Base-by-base conservation (phyloP, 2,797 vertebrate genomes). In the Poeciliopsis turneri region DNA sequence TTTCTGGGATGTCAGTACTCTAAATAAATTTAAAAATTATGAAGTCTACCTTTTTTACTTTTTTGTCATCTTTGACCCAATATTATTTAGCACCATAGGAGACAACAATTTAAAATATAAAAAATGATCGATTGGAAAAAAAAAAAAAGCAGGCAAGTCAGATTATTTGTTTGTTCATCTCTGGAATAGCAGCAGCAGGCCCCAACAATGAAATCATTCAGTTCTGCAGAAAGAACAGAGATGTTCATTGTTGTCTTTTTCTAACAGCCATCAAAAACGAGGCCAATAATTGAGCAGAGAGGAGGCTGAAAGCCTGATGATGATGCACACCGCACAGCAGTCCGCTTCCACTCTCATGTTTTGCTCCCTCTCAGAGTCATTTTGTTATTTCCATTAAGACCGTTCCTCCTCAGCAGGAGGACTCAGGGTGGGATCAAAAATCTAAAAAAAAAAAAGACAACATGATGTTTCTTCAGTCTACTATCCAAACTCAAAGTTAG, bases 331-430 rank as follows among this genome's bases (percentile, higher is more conserved):
- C 1, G 5, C 75, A n/a, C 74, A 36, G 74, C 83, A 51, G 55
- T 85, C 76, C 78, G 75, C 80, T 83, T 80, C 78, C 59, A 72
- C 53, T 80, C 57, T 30, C 43, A 64, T 76, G 74, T 75, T 79
- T 78, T 74, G 46, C 70, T 73, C 78, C 61, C 78, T 74, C 57
- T 83, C 72, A 6, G 36, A 79, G 64, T 78, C 85, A 82, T 86
- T 84, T 68, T 28, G 69, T 81, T 79, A 86, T 85, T 84, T 85
- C 72, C 73, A 77, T 79, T 64, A 28, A 39, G 70, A 30, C 47
- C 74, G 71, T 45, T 71, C 59, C 75, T 72, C 57, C 84, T 70
- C 85, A 78, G 74, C 9, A 72, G 75, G 79, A 11, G 77, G 51
- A 83, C 76, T 53, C 68, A 2, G 5, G 9, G 77, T 16, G 13